Conservation (phyloP, 1,140 invertebrate genomes). For the Eueides isabella region DNA sequence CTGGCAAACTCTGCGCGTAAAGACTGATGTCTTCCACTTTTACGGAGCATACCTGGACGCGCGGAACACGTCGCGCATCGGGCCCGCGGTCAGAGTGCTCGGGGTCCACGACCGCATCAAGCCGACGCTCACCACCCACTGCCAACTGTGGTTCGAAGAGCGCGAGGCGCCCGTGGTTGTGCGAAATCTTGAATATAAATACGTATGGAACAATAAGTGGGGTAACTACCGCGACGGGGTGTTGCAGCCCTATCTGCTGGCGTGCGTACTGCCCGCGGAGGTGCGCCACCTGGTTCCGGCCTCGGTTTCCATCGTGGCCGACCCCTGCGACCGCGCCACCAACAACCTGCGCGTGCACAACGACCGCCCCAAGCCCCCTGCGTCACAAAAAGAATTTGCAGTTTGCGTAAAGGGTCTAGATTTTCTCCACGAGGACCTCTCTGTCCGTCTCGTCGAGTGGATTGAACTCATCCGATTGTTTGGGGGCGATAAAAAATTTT, state of each 20-base stretch:
- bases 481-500: slow-evolving; percentile 95
- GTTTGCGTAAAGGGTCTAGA: slow-evolving; percentile 97
- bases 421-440: slow-evolving; percentile 95
- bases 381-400: slow-evolving; percentile 89
- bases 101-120: slow-evolving; percentile 95
- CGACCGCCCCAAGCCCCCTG: slow-evolving; percentile 83
- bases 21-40: slow-evolving; percentile 93
- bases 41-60: slow-evolving; percentile 95
- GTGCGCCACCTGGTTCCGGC: slow-evolving; percentile 89
- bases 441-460: slow-evolving; percentile 96
- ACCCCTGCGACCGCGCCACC: slow-evolving; percentile 91
- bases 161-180: slow-evolving; percentile 90
- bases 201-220: slow-evolving; percentile 97
- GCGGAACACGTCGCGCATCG: slow-evolving; percentile 88
- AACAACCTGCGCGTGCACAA: slow-evolving; percentile 95
- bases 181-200: slow-evolving; percentile 94
- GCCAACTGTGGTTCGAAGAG: slow-evolving; percentile 95
- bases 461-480: slow-evolving; percentile 93
- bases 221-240: slow-evolving; percentile 96
- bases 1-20: slow-evolving; percentile 92
- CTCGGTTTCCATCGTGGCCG: slow-evolving; percentile 93
- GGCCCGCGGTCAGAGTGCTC: slow-evolving; percentile 92
- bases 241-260: slow-evolving; percentile 95
- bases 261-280: slow-evolving; percentile 91
- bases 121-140: slow-evolving; percentile 91